These are phyloP conservation scores for Digitonthophagus gazella DNA, from an alignment of 2,888 invertebrate species.

Conservation along the genomic window DNA sequence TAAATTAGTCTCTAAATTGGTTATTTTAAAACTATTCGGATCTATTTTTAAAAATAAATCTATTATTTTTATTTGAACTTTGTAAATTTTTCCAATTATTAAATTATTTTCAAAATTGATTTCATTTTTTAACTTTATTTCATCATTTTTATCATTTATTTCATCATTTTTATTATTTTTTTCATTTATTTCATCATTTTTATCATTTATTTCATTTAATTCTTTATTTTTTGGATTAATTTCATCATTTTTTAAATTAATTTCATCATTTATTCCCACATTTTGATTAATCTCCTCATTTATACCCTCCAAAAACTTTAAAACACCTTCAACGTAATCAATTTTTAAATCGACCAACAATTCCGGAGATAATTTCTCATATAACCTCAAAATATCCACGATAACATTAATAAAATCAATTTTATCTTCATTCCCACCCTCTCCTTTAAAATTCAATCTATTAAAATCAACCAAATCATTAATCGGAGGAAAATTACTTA, in stretches of 20 bases:
- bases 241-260: too few relatives aligned
- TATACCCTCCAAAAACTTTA: too few relatives aligned
- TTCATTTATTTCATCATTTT: too few relatives aligned
- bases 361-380: conserved; percentile 56
- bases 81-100: not conserved
- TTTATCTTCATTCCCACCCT: conserved; percentile 34
- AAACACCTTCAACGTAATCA: too few relatives aligned
- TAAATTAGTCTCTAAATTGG: too few relatives aligned
- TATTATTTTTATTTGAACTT: not conserved
- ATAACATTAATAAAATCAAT: conserved; percentile 45
- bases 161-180: too few relatives aligned
- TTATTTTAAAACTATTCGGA: too few relatives aligned
- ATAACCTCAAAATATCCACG: conserved; percentile 58
- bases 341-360: conserved; percentile 48
- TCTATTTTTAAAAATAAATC: not conserved
- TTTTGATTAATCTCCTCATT: not conserved
- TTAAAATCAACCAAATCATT: not conserved
- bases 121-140: too few relatives aligned
- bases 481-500: conserved; percentile 43
- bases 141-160: too few relatives aligned
- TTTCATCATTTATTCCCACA: conserved; percentile 9
- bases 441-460: conserved; percentile 30
- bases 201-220: too few relatives aligned
- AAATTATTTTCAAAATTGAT: not conserved
- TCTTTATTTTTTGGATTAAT: too few relatives aligned